Conservation (phyloP, 2,888 invertebrate species). For the Spisula solida region DNA sequence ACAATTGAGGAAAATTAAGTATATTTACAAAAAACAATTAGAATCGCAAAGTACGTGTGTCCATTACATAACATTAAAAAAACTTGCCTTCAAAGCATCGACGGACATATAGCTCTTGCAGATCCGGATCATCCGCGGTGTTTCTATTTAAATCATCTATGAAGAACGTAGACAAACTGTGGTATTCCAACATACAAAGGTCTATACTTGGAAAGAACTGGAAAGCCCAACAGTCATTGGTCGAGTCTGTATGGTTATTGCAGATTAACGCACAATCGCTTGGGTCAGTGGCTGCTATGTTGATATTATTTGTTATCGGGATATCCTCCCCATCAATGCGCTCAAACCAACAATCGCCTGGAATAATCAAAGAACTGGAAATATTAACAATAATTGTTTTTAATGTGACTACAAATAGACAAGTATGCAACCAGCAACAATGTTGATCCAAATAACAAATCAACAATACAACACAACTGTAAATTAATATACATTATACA, state of each 20-base stretch:
- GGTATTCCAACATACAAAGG: background rate
- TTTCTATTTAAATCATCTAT: background rate
- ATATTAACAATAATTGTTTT: no score
- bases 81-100: constrained; percentile 56
- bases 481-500: no score
- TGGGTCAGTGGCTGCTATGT: background rate
- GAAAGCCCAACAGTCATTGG: background rate
- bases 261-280: background rate
- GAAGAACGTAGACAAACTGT: background rate
- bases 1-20: background rate
- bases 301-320: background rate
- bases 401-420: no score
- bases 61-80: background rate
- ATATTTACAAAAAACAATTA: no score
- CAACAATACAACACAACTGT: no score
- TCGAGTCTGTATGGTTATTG: background rate
- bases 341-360: constrained; percentile 58
- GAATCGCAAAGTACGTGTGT: no score
- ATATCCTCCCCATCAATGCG: constrained; percentile 23
- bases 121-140: background rate
- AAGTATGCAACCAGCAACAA: no score
- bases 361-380: background rate
- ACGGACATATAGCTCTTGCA: constrained; percentile 33
- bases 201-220: background rate
- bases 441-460: no score